Conservation (phyloP, 2,797 vertebrate genomes). For the Muscicapa comitata region DNA sequence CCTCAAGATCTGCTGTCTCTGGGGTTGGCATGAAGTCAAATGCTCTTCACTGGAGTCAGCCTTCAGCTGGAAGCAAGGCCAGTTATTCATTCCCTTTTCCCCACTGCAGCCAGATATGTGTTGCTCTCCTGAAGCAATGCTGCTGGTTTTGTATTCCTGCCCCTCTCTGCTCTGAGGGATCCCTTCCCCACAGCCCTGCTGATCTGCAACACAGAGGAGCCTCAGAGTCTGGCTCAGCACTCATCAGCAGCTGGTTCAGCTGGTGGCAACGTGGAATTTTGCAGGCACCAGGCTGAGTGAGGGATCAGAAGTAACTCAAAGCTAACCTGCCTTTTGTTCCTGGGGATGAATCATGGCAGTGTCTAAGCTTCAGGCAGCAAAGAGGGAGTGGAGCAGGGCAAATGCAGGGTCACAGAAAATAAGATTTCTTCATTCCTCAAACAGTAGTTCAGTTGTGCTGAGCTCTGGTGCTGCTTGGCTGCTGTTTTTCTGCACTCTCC, state of each 20-base stretch:
- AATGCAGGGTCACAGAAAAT: not conserved
- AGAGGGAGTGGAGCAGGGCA: not conserved
- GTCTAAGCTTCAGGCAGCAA: not conserved
- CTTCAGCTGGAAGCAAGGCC: not conserved
- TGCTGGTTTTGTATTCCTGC: not conserved
- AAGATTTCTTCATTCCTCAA: not conserved
- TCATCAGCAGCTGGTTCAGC: not conserved
- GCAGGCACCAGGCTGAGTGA: not conserved
- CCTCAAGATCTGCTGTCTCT: not conserved
- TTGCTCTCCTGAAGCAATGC: not conserved
- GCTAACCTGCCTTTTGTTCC: not conserved
- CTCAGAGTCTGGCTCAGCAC: not conserved
- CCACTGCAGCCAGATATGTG: not conserved
- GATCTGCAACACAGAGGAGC: not conserved
- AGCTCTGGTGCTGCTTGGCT: not conserved
- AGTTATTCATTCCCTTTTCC: not conserved
- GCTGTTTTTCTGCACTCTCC: not conserved
- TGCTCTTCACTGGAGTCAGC: not conserved
- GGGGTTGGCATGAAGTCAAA: not conserved
- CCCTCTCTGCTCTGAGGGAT: not conserved
- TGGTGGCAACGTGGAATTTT: not conserved
- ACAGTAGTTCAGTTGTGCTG: not conserved
- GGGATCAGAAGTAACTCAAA: not conserved
- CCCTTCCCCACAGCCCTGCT: not conserved
- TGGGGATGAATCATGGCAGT: not conserved